Evolutionary conservation across 2,888 invertebrate species (phyloP), one percentile per base, ranked within the genome.

Genomic region (Axea sp.): DNA sequence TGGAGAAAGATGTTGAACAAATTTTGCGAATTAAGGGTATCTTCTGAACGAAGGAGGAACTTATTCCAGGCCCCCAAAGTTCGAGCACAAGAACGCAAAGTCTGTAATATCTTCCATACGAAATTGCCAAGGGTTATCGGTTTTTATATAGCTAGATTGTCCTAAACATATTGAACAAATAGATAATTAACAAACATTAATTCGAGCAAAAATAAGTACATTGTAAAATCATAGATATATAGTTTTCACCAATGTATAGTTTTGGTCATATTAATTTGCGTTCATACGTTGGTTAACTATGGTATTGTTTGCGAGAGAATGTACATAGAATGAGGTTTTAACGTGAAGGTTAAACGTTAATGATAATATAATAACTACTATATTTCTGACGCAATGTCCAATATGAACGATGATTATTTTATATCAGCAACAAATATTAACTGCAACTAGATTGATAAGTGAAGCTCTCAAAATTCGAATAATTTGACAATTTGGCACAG

Each of bases 71-170:
- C 71, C 43, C 35, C 41, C 11, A 9, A 41, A 49, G 53, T 51
- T 71, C 49, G 47, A 60, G 43, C 53, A 47, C 39, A 57, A 35
- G 55, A 65, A 64, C 33, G 49, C 33, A 64, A 72, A 72, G 64
- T 60, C 65, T 65, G 73, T 65, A 59, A 65, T 65, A 59, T 73
- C 73, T 73, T 73, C 72, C 72, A 64, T 26, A 30, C 37, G 19
- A 55, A 55, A 55, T 62, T 55, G 47, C 53, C 41, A 71, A 47
- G 45, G 55, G 47, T 62, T 71, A 47, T 53, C 39, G 45, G 62
- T 71, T 71, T 60, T 71, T 55, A 60, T 31, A 45, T 68, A 69
- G 69, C 9, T 69, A 37, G 35, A 53, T 47, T 17, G 11, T 60
- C 53, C 30, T 53, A 41, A 35, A 47, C 60, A 47, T 49, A 62